A percentile compares a stretch with the other conserved stretches of the same genome.
Conservation (phyloP, 2,797 vertebrate species). For the Acestrorhynchus altus region DNA sequence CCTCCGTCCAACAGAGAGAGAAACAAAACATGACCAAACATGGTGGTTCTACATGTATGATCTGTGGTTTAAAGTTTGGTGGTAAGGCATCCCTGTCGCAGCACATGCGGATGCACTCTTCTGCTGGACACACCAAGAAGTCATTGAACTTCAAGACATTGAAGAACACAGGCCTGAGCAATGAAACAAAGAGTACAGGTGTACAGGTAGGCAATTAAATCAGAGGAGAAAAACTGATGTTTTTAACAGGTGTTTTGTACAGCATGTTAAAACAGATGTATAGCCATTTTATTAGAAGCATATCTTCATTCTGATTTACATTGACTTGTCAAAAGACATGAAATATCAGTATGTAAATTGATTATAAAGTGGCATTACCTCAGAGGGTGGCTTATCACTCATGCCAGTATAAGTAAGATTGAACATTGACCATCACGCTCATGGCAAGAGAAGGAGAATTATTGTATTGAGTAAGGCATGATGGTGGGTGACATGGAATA, state of each 20-base stretch:
- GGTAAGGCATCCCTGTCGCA: constrained; percentile 5
- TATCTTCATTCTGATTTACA: constrained; percentile 30
- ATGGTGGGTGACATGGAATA: too few species aligned
- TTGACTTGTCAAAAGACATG: too few species aligned
- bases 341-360: too few species aligned
- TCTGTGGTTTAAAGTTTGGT: constrained; percentile 31
- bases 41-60: constrained; percentile 9
- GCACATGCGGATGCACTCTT: constrained; percentile 36
- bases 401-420: too few species aligned
- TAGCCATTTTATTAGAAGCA: neutral
- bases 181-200: constrained; percentile 33
- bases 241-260: constrained; percentile 22
- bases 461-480: too few species aligned
- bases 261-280: neutral
- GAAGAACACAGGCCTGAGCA: constrained; percentile 25
- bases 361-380: too few species aligned
- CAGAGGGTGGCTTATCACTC: too few species aligned
- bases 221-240: constrained; percentile 12
- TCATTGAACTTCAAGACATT: constrained; percentile 1
- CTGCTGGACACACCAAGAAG: constrained; percentile 3
- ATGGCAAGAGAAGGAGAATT: too few species aligned
- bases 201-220: constrained; percentile 41
- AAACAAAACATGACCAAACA: neutral
- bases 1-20: constrained; percentile 18
- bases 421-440: too few species aligned